A percentile compares a stretch with the other conserved stretches of the same genome.
These are phyloP conservation scores for Papilio polyxenes DNA, from an alignment of 1,140 invertebrate genomes.

Conservation along the genomic window DNA sequence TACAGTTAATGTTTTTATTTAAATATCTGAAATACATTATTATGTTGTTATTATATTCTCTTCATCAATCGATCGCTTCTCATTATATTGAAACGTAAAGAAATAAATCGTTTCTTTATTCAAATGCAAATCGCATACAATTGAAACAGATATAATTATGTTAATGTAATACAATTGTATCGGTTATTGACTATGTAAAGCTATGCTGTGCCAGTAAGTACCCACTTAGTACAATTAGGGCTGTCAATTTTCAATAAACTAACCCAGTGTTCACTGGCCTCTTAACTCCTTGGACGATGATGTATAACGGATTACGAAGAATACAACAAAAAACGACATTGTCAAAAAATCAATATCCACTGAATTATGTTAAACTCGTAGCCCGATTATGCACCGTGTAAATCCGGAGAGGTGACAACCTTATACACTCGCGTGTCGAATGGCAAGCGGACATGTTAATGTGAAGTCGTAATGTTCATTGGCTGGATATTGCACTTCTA, in stretches of 20 bases:
- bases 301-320: background rate
- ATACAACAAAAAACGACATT: background rate
- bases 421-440: background rate
- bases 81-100: too few species aligned
- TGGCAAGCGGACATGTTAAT: background rate
- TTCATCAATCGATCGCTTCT: too few species aligned
- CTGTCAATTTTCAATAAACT: background rate
- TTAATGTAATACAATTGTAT: background rate
- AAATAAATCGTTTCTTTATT: background rate
- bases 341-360: background rate
- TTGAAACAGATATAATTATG: background rate
- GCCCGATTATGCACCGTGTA: too few species aligned
- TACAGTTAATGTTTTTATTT: background rate
- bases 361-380: background rate
- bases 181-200: background rate
- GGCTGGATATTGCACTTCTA: background rate
- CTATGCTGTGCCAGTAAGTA: background rate
- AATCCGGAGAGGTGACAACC: background rate
- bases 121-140: background rate
- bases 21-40: background rate
- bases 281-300: background rate
- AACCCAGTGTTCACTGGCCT: background rate
- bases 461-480: background rate
- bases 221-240: background rate
- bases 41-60: background rate